Evolutionary conservation across 1,140 invertebrate genomes (phyloP), one percentile per base, ranked within the genome.

Genomic region (Brachionus koreanus): DNA sequence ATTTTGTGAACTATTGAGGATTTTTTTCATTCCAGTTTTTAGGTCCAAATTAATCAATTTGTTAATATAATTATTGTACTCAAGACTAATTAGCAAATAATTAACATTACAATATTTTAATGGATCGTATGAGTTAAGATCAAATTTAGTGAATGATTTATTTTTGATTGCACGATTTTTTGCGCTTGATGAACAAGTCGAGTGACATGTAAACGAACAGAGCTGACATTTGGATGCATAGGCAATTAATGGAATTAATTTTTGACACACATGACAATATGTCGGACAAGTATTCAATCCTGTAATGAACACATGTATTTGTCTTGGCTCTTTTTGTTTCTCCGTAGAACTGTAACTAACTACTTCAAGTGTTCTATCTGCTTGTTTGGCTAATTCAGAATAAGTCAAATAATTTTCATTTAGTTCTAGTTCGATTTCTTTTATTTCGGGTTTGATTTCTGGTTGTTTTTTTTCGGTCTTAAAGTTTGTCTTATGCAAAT

Each of bases 291-390:
- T 79, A 25, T 79, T 79, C 6, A 79, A 65, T 13, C 76, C 76
- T n/a, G 76, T 79, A 0, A 79, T 79, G n/a, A 79, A 79, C 12
- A 79, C 76, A 29, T 79, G 76, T 39, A 79, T 79, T 79, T 79
- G 76, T 29, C 39, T 79, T 25, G 49, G 76, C n/a, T 79, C 35
- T 65, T 79, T 57, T 23, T 42, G 46, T 23, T 57, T 65, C 4
- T 42, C 35, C 19, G 12, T 13, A 4, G 23, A 23, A 37, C 19
- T 42, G 35, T 67, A 35, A 23, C 35, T 72, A 33, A 49, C 42
- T 29, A 74, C 43, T 46, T 74, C 69, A 13, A 69, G n/a, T 3
- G 65, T 69, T 69, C 65, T 35, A 16, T 69, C 65, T 12, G 65
- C 65, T 46, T 74, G 37, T 74, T 46, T 74, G 10, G 37, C 42